Evolutionary conservation across 2,113 vertebrate species (phyloP), one percentile per base, ranked within the genome.

Genomic region (Syrrhaptes paradoxus): DNA sequence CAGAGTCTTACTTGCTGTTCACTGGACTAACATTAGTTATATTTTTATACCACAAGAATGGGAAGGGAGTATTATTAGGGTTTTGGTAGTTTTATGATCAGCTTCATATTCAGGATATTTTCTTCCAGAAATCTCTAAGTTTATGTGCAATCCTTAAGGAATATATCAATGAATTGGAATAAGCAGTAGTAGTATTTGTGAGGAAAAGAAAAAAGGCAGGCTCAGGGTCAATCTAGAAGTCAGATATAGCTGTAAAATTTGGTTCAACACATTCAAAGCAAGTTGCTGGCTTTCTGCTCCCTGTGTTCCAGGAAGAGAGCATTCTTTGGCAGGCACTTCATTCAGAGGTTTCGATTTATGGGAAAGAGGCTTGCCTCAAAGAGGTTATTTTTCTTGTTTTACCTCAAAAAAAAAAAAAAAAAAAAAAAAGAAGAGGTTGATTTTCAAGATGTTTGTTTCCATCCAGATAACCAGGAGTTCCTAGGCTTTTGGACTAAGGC

Each of bases 321-420:
- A 46, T 96, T 93, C 94, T 95, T 97, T 96, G 96, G 96, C 96
- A 96, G 49, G 83, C 86, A 89, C 62, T 91, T 90, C 92, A 87
- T 95, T 89, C 70, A 90, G 92, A 96, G 91, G 92, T 96, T 97
- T 97, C 54, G 10, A 87, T 97, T 96, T 97, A 97, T 97, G 96
- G 97, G 97, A 92, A 94, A 90, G 85, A 97, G 88, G 84, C 93
- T 97, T 96, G 95, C 88, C 97, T 97, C 94, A 97, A 94, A 96
- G 92, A 92, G 63, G 52, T 96, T 96, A 96, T 96, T 97, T 97
- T 97, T 96, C 96, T 97, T 95, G 94, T 89, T 97, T 96, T 85
- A 97, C 94, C 90, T 51, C 10, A 41, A 41, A 41, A 11, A 41
- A 41, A 62, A 78, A 12, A 74, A 34, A 62, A 68, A 5, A 29